Evolutionary conservation across 2,888 invertebrate species (phyloP), one percentile per base, ranked within the genome.

Genomic region (Mesorhabditis spiculigera): DNA sequence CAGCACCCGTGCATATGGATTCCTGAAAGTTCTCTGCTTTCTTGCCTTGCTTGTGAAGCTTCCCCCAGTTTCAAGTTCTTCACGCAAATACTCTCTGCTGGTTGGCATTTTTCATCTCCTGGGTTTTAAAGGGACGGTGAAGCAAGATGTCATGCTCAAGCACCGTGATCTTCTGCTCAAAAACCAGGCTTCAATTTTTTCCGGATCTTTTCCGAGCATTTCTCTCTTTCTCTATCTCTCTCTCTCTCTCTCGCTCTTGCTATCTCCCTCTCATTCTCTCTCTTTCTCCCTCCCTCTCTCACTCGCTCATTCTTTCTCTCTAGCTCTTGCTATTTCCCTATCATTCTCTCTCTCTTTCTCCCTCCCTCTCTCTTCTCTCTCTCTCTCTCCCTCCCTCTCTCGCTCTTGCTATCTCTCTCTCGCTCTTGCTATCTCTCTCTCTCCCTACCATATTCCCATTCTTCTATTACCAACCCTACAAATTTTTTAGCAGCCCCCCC

Each of bases 221-320:
- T 68, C 65, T 45, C 10, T 44, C 43, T 61, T 16, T 67, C 43
- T 62, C 64, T 61, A 64, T 67, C 67, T 42, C 44, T 66, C n/a
- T 65, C 43, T 44, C 28, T 28, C 58, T 63, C 68, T 63, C 41
- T 64, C 41, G 4, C 41, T 13, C 28, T 43, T 45, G 4, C 13
- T 10, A 43, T 5, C 4, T 65, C 28, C 28, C 65, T 8, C 13
- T 13, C 50, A 45, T 65, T 44, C 65, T 45, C 45, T 58, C n/a
- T 43, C 50, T 4, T 2, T 43, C 6, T 41, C 43, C 4, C 41
- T 4, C 41, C 4, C 63, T 62, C 41, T 62, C 16, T 62, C 16
- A 4, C 44, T 13, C 44, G 4, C 5, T 5, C 16, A 62, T 41
- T 43, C 16, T 43, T 4, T 16, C 43, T 10, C 10, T 10, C 1